Conservation (phyloP, 1,140 invertebrate species). For the Lucilia sericata region DNA sequence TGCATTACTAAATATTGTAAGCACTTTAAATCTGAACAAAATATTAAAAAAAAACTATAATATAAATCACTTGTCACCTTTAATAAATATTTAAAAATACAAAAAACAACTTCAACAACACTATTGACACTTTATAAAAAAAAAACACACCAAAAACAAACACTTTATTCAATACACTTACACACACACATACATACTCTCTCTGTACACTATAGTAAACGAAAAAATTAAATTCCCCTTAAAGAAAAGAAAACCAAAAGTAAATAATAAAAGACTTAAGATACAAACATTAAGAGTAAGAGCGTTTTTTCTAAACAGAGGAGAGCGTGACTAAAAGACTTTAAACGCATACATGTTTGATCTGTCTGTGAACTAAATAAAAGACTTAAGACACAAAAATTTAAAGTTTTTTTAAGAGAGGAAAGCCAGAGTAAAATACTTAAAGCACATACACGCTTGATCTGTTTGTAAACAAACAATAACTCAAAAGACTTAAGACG, state of each 20-base stretch:
- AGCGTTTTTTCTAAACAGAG: too few relatives aligned
- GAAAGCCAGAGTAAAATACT: too few relatives aligned
- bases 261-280: constrained; percentile 1
- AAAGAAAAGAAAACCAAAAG: background rate
- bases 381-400: background rate
- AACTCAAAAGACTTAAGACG: too few relatives aligned
- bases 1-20: constrained; percentile 18
- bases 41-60: background rate
- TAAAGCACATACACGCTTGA: too few relatives aligned
- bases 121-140: background rate
- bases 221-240: background rate
- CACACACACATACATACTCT: background rate
- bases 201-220: background rate
- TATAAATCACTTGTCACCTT: constrained; percentile 10
- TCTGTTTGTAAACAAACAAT: too few relatives aligned
- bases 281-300: background rate
- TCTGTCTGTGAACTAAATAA: too few relatives aligned
- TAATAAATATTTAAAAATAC: background rate
- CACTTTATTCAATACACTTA: background rate
- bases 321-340: background rate
- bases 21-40: background rate
- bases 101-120: constrained; percentile 11
- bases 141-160: background rate
- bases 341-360: background rate
- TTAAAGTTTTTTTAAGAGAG: too few relatives aligned